phyloP scores from a whole-genome alignment of 2,888 invertebrate species.

The Steinernema scapterisci region DNA sequence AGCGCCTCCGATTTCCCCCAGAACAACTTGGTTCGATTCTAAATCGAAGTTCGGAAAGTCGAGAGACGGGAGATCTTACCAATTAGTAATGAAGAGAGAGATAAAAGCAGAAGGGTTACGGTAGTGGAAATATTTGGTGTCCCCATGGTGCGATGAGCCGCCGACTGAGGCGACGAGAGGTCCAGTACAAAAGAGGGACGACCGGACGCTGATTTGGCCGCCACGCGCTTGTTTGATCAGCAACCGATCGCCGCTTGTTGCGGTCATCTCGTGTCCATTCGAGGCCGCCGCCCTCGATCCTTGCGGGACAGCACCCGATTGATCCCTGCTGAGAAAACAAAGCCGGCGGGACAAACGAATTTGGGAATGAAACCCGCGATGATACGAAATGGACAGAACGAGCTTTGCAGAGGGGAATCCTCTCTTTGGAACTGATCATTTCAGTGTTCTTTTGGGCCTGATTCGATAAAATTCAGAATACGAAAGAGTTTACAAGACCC shows the following conservation, averaged over 20 bases:
- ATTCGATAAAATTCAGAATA: too few species aligned
- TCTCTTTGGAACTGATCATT: too few species aligned
- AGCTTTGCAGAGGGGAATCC: too few species aligned
- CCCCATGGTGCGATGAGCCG: background rate
- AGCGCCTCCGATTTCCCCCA: background rate
- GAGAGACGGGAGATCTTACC: too few species aligned
- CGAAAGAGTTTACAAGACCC: too few species aligned
- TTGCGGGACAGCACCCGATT: background rate
- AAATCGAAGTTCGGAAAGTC: too few species aligned
- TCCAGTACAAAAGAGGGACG: background rate
- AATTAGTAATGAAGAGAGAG: too few species aligned
- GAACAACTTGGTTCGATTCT: background rate
- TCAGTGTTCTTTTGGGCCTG: too few species aligned
- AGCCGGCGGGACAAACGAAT: background rate
- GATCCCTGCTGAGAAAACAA: conserved; percentile 3
- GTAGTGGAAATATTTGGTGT: background rate
- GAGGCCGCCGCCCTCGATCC: background rate
- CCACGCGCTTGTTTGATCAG: conserved; percentile 27
- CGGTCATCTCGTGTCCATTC: conserved; percentile 14
- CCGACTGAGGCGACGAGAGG: background rate
- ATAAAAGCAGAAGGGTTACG: background rate
- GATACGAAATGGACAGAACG: too few species aligned
- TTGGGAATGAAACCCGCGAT: too few species aligned
- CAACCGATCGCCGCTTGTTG: conserved; percentile 4
- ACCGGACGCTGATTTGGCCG: background rate